Base-by-base conservation (phyloP, 2,113 vertebrate species). In the zebrafish (Danio rerio) region DNA sequence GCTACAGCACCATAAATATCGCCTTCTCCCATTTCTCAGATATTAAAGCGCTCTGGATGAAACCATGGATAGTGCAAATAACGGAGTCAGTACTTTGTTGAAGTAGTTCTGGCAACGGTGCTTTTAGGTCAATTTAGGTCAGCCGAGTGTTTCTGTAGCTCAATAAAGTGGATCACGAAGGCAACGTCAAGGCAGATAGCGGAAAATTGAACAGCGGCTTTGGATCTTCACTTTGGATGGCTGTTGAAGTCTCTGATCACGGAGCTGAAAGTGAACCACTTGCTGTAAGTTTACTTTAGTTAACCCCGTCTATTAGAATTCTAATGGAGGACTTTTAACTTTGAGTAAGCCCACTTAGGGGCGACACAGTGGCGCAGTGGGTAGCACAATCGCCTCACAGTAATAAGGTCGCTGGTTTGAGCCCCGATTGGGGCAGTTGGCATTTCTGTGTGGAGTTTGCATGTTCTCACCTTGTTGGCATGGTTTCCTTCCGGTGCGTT, bases 1-100 rank as follows among this genome's bases (percentile, higher is more conserved):
- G 65, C 31, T 20, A 7, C 61, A 16, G 62, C 62, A 10, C 53
- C 11, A 75, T 84, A 65, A 81, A 81, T 81, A 69, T 74, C 53
- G 47, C 45, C 47, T n/a, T 73, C 16, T 5, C n/a, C 15, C 47
- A 61, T 45, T 61, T 76, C 73, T 47, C 8, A 15, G 21, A 61
- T 6, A n/a, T n/a, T 13, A 70, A 31, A 45, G 6, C 59, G 82
- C n/a, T n/a, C n/a, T n/a, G n/a, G n/a, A 62, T 18, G 40, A 69
- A 47, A 55, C 59, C 16, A 59, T 8, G n/a, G 55, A 21, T 42
- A 5, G 42, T 45, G 47, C 31, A 18, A 15, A 15, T 53, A 53
- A 79, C 56, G 61, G 58, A 75, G 42, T 50, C 12, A 20, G 4
- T 50, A 50, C 56, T 12, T 61, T 50, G 6, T 71, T 31, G 1